Evolutionary conservation across 2,113 vertebrate genomes (phyloP).

Genomic region (Progne subis): DNA sequence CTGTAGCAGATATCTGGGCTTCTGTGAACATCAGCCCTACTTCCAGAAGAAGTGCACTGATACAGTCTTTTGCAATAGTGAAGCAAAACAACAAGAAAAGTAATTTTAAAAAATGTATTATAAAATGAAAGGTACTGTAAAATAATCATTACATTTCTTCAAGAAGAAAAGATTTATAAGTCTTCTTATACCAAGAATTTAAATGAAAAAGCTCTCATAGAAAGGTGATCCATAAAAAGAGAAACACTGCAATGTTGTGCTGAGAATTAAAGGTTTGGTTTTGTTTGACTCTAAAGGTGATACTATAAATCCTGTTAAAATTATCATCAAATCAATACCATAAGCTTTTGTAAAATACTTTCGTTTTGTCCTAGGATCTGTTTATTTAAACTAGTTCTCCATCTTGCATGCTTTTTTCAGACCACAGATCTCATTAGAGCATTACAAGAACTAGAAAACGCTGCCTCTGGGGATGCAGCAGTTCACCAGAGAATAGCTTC

Average conservation of each 20-base stretch:
- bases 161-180: not conserved
- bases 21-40: not conserved
- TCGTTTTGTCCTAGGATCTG: not conserved
- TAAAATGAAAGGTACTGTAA: not conserved
- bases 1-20: not conserved
- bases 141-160: not conserved
- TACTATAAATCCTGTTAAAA: not conserved
- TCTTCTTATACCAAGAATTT: not conserved
- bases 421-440: constrained; percentile 94
- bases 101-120: not conserved
- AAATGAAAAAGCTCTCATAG: not conserved
- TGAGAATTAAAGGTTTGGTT: not conserved
- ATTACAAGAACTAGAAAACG: constrained; percentile 96
- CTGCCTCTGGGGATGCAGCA: constrained; percentile 91
- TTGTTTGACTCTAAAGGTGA: not conserved
- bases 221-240: not conserved
- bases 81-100: not conserved
- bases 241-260: not conserved
- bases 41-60: not conserved
- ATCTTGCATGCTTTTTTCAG: constrained; percentile 75
- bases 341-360: not conserved
- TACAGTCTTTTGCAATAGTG: not conserved
- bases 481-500: constrained; percentile 95
- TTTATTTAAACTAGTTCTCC: constrained; percentile 50
- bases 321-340: not conserved